Conservation (phyloP, 2,113 vertebrate species). For the Astur gentilis region DNA sequence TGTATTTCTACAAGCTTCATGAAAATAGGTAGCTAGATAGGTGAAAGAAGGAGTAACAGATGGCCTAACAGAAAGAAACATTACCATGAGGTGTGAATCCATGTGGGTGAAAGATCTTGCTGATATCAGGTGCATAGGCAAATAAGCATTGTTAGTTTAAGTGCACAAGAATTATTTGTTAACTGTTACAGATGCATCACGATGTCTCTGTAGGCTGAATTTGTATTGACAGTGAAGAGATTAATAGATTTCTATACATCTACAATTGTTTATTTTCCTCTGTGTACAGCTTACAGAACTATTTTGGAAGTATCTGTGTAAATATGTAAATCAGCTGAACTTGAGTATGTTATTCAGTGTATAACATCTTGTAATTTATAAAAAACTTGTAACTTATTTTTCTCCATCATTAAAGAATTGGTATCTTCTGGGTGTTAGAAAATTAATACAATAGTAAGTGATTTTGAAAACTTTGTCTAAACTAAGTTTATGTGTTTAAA, state of each 20-base stretch:
- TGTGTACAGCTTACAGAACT: background rate
- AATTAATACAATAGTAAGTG: background rate
- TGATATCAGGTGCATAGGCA: background rate
- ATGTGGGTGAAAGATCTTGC: background rate
- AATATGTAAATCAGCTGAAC: background rate
- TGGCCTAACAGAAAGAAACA: background rate
- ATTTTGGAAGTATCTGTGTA: background rate
- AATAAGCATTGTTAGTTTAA: background rate
- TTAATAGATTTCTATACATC: background rate
- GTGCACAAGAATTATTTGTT: background rate
- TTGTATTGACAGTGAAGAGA: background rate
- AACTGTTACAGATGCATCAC: background rate
- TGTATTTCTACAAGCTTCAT: background rate
- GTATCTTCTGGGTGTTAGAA: background rate
- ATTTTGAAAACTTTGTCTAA: background rate
- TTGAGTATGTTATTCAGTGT: background rate
- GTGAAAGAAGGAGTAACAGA: background rate
- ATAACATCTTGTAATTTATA: rapidly evolving
- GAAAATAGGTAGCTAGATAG: background rate
- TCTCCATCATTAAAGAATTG: background rate
- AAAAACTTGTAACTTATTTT: background rate
- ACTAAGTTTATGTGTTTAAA: background rate
- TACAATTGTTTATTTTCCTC: background rate
- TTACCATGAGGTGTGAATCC: background rate
- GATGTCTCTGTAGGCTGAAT: background rate